Percentiles rank a stretch among this genome's conserved stretches.
These are phyloP conservation scores for Euborellia annulipes DNA, from an alignment of 1,140 invertebrate genomes.

Conservation along the genomic window DNA sequence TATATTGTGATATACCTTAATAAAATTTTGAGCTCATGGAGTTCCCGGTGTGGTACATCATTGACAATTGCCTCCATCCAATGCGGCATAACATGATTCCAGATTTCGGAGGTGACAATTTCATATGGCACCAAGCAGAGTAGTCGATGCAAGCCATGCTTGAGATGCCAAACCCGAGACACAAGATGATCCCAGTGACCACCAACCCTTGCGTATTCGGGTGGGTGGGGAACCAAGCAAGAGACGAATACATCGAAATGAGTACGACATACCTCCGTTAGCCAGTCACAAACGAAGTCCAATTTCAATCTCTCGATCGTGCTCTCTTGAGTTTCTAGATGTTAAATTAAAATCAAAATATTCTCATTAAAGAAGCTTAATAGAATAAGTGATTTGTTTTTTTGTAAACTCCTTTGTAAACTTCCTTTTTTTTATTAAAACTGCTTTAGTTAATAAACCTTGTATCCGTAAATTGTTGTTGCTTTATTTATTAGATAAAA, in stretches of 20 bases:
- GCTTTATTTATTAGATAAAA: too few relatives aligned
- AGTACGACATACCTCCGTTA: conserved; percentile 64
- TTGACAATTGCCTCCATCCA: conserved; percentile 97
- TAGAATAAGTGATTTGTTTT: too few relatives aligned
- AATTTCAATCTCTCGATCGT: conserved; percentile 82
- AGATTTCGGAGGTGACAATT: conserved; percentile 87
- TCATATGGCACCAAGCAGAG: conserved; percentile 96
- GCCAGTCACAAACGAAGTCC: conserved; percentile 85
- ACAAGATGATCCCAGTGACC: conserved; percentile 90
- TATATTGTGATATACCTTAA: conserved; percentile 39
- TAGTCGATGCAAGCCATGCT: conserved; percentile 80
- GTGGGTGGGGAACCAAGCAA: conserved; percentile 69
- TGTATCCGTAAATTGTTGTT: too few relatives aligned
- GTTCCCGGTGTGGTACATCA: conserved; percentile 83
- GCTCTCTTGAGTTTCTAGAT: conserved; percentile 61
- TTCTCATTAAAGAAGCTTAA: too few relatives aligned
- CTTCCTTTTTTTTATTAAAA: too few relatives aligned
- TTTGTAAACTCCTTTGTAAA: too few relatives aligned
- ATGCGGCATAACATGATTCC: conserved; percentile 95
- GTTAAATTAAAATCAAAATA: too few relatives aligned
- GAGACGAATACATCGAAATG: conserved; percentile 81
- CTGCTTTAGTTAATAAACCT: too few relatives aligned
- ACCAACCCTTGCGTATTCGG: conserved; percentile 80
- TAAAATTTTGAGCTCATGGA: conserved; percentile 80
- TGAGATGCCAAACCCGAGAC: conserved; percentile 80